Evolutionary conservation across 2,113 vertebrate species (phyloP).

Genomic region (Sceloporus tristichus): DNA sequence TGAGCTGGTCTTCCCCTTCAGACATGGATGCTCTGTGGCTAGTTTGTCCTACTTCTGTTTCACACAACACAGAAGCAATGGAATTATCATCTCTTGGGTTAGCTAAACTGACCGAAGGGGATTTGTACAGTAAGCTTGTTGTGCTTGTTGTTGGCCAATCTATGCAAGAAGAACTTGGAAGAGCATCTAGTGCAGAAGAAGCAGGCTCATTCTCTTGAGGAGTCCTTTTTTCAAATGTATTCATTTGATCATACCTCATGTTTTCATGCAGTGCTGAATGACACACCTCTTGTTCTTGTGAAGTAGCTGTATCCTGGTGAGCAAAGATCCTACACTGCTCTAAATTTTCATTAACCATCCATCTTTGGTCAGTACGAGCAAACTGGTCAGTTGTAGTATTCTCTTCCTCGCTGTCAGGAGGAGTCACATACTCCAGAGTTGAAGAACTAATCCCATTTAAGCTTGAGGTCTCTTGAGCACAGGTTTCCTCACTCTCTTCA

Average conservation of each 20-base stretch:
- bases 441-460: constrained; percentile 15
- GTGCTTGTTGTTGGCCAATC: neutral
- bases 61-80: fast-evolving
- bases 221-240: fast-evolving
- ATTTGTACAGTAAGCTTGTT: neutral
- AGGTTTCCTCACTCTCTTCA: neutral
- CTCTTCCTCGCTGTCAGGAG: constrained; percentile 39
- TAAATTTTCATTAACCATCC: fast-evolving
- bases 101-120: neutral
- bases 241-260: fast-evolving
- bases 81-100: neutral
- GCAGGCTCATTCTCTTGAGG: neutral
- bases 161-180: fast-evolving
- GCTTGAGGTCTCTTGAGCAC: neutral
- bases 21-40: neutral
- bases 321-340: neutral
- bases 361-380: neutral
- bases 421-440: constrained; percentile 26
- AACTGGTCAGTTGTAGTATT: neutral
- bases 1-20: fast-evolving
- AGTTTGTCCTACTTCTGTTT: neutral
- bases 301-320: fast-evolving
- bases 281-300: fast-evolving
- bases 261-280: neutral
- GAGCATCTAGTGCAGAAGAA: fast-evolving